Evolutionary conservation across 2,888 invertebrate species (phyloP), one percentile per base, ranked within the genome.

Genomic region (Cephus rjabovi): DNA sequence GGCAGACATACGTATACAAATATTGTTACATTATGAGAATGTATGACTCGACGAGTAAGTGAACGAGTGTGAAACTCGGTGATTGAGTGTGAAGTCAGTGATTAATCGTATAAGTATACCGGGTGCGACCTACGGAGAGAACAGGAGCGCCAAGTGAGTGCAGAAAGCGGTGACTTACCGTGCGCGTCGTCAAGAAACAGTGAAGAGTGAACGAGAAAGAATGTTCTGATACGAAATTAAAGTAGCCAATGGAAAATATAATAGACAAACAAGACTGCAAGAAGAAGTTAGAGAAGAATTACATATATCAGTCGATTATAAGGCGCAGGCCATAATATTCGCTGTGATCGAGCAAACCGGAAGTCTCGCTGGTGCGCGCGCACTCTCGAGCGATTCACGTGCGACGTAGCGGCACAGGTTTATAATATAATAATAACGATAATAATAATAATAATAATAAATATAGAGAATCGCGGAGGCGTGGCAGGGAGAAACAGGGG

Each of bases 141-240:
- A 69, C 37, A 30, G 34, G 34, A 34, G 73, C 40, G 69, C 73
- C 15, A 33, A 34, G 33, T 69, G 37, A 69, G 74, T 77, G 77
- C 77, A 74, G 11, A 77, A 77, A 70, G 75, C 33, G 33, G 74
- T 75, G 75, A 77, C 77, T 77, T 77, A 77, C 75, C 77, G 71
- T 77, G 35, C 23, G 77, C 77, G 68, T 69, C 77, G 68, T 37
- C 77, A 71, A 73, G 77, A 81, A 76, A 80, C 73, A 34, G 75
- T 56, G 56, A 23, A 9, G 9, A 56, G 40, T 33, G 31, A 77
- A 35, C 75, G 68, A 77, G 77, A 75, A 76, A 68, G n/a, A 34
- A 30, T 34, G n/a, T 69, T 30, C 9, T 30, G 15, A 23, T 33
- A n/a, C 9, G 1, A 74, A 68, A 37, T 33, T 31, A 34, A 56